Conservation (phyloP, 2,113 vertebrate species). For the Athene cunicularia region DNA sequence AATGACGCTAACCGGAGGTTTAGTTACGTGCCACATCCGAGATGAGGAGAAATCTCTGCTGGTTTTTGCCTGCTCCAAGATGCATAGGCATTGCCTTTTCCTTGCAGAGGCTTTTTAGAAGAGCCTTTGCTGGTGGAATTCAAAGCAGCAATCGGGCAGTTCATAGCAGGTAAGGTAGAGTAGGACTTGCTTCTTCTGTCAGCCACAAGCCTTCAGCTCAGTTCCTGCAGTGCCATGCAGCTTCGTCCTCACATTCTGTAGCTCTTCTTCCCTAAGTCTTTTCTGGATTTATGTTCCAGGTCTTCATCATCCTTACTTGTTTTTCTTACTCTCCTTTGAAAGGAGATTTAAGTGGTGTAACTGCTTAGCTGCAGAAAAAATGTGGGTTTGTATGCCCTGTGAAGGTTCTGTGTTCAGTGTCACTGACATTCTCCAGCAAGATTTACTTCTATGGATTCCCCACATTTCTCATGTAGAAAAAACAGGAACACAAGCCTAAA, state of each 20-base stretch:
- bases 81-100: not conserved
- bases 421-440: not conserved
- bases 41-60: not conserved
- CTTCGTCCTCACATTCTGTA: not conserved
- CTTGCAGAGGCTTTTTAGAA: not conserved
- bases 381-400: accelerated
- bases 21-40: not conserved
- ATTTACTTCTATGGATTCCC: not conserved
- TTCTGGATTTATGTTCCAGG: not conserved
- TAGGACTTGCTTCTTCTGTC: not conserved
- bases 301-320: not conserved
- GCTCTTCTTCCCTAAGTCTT: not conserved
- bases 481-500: not conserved
- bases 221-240: not conserved
- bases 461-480: not conserved
- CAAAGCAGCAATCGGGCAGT: not conserved
- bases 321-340: not conserved
- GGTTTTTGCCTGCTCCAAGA: not conserved
- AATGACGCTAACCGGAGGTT: not conserved
- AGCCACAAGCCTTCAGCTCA: not conserved
- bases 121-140: not conserved
- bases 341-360: not conserved
- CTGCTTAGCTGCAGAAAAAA: not conserved
- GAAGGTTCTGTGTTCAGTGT: not conserved
- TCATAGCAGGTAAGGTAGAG: not conserved